These are phyloP conservation scores for Alentia gelatinosa DNA, from an alignment of 2,888 invertebrate genomes.

Conservation along the genomic window DNA sequence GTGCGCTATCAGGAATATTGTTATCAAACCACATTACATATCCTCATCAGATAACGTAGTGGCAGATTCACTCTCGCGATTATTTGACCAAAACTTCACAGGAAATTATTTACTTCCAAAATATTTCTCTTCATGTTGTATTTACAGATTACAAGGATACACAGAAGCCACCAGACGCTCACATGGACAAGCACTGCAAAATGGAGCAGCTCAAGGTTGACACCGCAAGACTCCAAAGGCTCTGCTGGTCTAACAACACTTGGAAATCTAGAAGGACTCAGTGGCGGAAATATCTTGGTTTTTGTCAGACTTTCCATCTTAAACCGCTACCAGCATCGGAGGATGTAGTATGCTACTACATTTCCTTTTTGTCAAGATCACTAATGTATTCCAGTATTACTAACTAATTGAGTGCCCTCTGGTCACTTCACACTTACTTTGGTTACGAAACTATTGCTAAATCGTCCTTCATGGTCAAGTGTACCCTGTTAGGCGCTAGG, in stretches of 20 bases:
- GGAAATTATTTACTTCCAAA: no score
- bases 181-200: not conserved
- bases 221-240: not conserved
- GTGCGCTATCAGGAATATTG: no score
- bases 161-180: no score
- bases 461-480: not conserved
- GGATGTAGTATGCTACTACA: not conserved
- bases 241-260: not conserved
- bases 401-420: not conserved
- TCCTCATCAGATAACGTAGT: not conserved
- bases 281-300: not conserved
- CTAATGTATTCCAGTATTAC: not conserved
- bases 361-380: not conserved
- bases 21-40: not conserved
- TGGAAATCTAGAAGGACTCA: not conserved
- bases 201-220: no score
- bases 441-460: not conserved
- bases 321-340: not conserved
- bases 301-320: not conserved
- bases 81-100: not conserved
- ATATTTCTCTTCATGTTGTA: not conserved
- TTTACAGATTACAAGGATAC: not conserved
- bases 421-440: not conserved
- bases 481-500: not conserved
- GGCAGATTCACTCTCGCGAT: not conserved